Evolutionary conservation across 2,113 vertebrate species (phyloP).

Genomic region (Oxyura jamaicensis): DNA sequence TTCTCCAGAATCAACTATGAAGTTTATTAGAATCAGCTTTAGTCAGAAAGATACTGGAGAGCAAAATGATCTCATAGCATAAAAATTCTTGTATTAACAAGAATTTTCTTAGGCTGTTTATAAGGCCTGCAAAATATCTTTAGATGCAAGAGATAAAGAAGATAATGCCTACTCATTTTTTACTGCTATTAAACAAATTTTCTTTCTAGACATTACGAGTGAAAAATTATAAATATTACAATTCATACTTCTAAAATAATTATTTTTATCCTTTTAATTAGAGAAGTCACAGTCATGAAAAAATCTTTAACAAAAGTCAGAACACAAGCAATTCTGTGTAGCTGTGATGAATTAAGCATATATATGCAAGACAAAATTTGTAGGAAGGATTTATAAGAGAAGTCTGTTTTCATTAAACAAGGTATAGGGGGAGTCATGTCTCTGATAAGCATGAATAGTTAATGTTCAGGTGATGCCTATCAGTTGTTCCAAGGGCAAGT

Average conservation of each 20-base stretch:
- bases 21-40: constrained; percentile 55
- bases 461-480: not conserved
- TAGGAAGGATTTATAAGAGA: not conserved
- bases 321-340: not conserved
- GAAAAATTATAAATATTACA: not conserved
- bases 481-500: not conserved
- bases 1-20: constrained; percentile 43
- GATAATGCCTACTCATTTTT: not conserved
- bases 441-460: not conserved
- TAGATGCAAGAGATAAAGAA: not conserved
- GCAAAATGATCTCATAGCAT: constrained; percentile 30
- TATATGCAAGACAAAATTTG: not conserved
- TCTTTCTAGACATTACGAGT: not conserved
- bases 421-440: not conserved
- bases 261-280: not conserved
- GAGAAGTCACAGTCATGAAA: not conserved
- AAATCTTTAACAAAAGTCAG: not conserved
- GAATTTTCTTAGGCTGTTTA: not conserved
- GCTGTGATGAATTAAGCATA: not conserved
- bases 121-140: not conserved
- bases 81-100: constrained; percentile 16
- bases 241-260: not conserved
- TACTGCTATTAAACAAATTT: not conserved
- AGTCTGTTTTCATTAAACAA: not conserved
- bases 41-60: constrained; percentile 42